Evolutionary conservation across 2,797 vertebrate species (phyloP), one percentile per base, ranked within the genome.

Genomic region (Microctenopoma steveboyesi): DNA sequence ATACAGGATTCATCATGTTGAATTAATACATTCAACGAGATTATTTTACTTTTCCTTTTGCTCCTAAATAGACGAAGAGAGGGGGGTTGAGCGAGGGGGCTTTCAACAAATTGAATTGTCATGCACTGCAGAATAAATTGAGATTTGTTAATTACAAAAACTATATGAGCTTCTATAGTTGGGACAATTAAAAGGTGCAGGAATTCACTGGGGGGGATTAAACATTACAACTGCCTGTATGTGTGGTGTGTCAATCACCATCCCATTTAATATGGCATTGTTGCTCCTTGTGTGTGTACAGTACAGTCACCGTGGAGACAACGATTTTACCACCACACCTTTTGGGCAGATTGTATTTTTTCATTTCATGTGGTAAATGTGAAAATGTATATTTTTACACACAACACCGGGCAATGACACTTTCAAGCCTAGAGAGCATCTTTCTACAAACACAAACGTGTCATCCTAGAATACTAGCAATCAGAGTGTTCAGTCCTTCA

Each of bases 1-100:
- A 98, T 98, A 98, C 96, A 97, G 96, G 96, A 97, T 98, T 97
- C 96, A 98, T 99, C 97, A 96, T 98, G 97, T 97, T 96, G 97
- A 98, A 99, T 99, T 98, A 99, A 98, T 97, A 97, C 95, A 96
- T 99, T 97, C 96, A 95, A 96, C 94, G 91, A 93, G 95, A 95
- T 96, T 95, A 95, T 88, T 89, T 89, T 87, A 87, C 78, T 81
- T 81, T 79, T 79, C 88, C 75, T 90, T 89, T 78, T 65, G 50
- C 81, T 85, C 74, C 95, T 92, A 95, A 95, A 95, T 90, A 92
- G 94, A 94, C 87, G 75, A 67, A 70, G 86, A 77, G 82, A 50
- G 91, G 91, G 87, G 92, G 77, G 56, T 28, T 76, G 65, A 89
- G 90, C 92, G 91, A 88, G 89, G 92, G 94, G 93, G 93, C 94